Evolutionary conservation across 2,797 vertebrate genomes (phyloP), one percentile per base, ranked within the genome.

Genomic region (Hephaestus fuliginosus): DNA sequence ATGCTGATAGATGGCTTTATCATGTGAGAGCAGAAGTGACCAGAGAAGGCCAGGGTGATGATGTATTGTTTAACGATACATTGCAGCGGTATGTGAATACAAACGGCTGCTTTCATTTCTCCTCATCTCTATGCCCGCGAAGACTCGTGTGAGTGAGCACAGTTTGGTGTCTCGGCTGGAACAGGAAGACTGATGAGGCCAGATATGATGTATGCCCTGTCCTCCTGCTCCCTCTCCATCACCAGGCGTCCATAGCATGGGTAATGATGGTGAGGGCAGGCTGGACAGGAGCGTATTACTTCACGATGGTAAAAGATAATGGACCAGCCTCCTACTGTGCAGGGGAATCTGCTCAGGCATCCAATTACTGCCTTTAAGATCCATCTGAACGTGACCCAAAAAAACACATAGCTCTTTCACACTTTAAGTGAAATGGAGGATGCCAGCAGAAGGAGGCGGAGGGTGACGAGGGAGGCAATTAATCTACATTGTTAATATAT

Each of bases 301-400:
- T 88, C 80, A 82, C 81, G 62, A 92, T 81, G 82, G 78, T 86
- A 79, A 92, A 91, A 91, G 90, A 94, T 95, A 94, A 95, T 91
- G 92, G 94, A 93, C 71, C 86, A 89, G 88, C 82, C 91, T 88
- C 94, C 92, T 82, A 85, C 93, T 89, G 90, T 84, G 92, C 84
- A 72, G 70, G 78, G 74, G 87, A 91, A 94, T 93, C 76, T 88
- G 89, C 89, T 91, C 92, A 88, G 88, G 91, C 86, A 91, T 91
- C 92, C 94, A 94, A 95, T 96, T 95, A 94, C 89, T 80, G 86
- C 82, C 89, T 83, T 85, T 89, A 87, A 92, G 85, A 94, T 95
- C 91, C 82, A 92, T 94, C 92, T 92, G 64, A 46, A 82, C 76
- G 83, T 92, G 91, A 93, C 93, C 92, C 86, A 87, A 86, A 89